Conservation (phyloP, 2,888 invertebrate genomes). For the Deilephila porcellus region DNA sequence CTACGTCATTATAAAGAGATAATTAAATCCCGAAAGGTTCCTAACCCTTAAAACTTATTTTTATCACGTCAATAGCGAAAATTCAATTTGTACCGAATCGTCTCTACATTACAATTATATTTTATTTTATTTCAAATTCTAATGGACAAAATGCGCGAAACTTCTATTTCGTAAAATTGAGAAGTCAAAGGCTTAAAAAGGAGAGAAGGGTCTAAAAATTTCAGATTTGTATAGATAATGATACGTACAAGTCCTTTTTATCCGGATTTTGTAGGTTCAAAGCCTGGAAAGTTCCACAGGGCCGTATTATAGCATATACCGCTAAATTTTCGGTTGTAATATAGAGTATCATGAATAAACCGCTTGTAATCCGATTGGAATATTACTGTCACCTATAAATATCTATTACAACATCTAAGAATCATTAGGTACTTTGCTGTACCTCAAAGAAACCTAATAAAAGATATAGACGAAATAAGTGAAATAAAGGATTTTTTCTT, state of each 20-base stretch:
- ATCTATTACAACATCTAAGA: too few relatives aligned
- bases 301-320: too few relatives aligned
- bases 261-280: background rate
- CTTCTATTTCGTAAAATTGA: background rate
- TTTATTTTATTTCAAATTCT: conserved; percentile 8
- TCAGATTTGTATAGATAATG: background rate
- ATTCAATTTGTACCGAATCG: background rate
- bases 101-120: background rate
- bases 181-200: conserved; percentile 15
- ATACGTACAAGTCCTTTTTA: background rate
- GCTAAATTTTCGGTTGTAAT: too few relatives aligned
- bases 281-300: too few relatives aligned
- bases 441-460: too few relatives aligned
- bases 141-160: background rate
- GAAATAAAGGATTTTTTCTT: too few relatives aligned
- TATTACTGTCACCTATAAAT: too few relatives aligned
- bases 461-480: too few relatives aligned
- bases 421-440: too few relatives aligned
- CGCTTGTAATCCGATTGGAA: too few relatives aligned
- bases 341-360: too few relatives aligned
- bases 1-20: background rate
- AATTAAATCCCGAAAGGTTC: background rate
- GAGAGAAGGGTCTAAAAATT: background rate
- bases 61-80: conserved; percentile 6
- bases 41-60: background rate